These are phyloP conservation scores for Theropithecus gelada DNA, from an alignment of 2,113 vertebrate species.

Conservation along the genomic window DNA sequence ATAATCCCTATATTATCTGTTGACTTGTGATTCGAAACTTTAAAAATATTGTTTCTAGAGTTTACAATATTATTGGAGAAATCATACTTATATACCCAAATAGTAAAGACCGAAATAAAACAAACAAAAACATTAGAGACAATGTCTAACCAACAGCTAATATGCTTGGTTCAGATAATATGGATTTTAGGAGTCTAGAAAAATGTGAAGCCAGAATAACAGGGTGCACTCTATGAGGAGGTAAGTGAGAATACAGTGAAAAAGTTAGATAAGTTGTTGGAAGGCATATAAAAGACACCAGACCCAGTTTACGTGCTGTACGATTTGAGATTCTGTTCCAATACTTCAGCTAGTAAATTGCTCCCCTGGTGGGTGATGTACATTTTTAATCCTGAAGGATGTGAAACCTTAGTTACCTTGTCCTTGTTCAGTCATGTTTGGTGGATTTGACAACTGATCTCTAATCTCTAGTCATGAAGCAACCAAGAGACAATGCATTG, in stretches of 20 bases:
- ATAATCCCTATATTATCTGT: neutral
- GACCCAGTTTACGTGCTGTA: neutral
- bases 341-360: neutral
- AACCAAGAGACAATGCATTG: neutral
- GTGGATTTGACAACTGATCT: neutral
- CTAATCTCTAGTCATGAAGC: neutral
- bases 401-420: neutral
- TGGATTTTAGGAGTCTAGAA: neutral
- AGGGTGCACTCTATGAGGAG: neutral
- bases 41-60: neutral
- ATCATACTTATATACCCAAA: neutral
- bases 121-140: neutral
- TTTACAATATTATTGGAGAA: neutral
- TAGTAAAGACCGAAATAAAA: neutral
- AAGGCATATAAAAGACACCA: neutral
- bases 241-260: neutral
- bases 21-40: neutral
- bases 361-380: neutral
- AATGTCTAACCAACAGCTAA: neutral
- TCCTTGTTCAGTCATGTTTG: neutral
- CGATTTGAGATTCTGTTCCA: neutral
- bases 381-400: neutral
- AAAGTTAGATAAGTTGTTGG: neutral
- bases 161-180: neutral
- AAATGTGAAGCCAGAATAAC: neutral